A percentile compares a stretch with the other conserved stretches of the same genome.
These are phyloP conservation scores for Coregonus suidteri DNA, from an alignment of 2,797 vertebrate species.

Conservation along the genomic window DNA sequence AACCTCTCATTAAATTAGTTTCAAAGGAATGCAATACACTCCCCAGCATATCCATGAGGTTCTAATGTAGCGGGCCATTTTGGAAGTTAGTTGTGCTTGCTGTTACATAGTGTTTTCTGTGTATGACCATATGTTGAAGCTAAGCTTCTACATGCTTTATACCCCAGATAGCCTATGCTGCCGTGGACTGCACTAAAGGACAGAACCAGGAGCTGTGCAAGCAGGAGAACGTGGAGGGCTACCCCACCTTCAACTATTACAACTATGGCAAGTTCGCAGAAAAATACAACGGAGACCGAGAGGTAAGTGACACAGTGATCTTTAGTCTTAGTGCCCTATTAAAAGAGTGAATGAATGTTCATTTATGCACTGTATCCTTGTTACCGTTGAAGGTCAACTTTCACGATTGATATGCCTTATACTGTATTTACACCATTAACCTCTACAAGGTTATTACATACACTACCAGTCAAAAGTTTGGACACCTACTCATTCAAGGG, in stretches of 20 bases:
- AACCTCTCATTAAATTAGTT: not conserved
- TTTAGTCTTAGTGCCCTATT: no score
- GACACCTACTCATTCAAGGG: no score
- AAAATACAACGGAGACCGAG: conserved; percentile 89
- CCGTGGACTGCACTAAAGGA: conserved; percentile 93
- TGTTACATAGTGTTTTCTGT: not conserved
- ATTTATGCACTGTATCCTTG: no score
- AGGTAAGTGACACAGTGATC: conserved; percentile 76
- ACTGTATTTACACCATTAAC: not conserved
- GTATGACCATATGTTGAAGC: conserved; percentile 2
- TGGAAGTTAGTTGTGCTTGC: not conserved
- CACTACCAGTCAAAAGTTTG: no score
- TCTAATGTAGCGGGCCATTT: not conserved
- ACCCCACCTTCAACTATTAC: conserved; percentile 96
- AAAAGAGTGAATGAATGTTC: no score
- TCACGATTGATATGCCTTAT: not conserved
- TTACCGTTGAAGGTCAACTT: not conserved
- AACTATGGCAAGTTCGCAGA: conserved; percentile 94
- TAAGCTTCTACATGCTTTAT: not conserved
- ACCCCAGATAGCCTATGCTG: conserved; percentile 88
- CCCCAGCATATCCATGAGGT: not conserved
- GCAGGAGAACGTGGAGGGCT: conserved; percentile 92
- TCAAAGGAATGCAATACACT: no score
- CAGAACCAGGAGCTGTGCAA: conserved; percentile 93
- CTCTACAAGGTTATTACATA: not conserved